Conservation (phyloP, 2,113 vertebrate genomes). For the Amblyornis subalaris region DNA sequence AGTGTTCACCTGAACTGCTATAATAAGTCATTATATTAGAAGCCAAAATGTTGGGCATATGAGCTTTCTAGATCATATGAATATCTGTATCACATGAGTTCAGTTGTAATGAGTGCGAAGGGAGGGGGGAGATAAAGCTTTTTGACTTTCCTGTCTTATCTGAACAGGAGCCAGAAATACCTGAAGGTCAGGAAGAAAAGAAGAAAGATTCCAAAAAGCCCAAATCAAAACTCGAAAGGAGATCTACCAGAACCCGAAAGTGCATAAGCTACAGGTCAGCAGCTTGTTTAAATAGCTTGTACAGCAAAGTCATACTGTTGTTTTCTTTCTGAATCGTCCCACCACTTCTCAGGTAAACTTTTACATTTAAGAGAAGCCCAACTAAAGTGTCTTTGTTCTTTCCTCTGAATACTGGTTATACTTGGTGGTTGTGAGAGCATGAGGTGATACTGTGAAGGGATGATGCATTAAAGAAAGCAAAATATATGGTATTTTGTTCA, state of each 20-base stretch:
- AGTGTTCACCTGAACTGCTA: neutral
- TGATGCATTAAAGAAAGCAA: neutral
- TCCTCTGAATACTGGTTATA: neutral
- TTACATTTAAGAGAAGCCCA: neutral
- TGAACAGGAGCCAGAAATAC: constrained; percentile 78
- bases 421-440: neutral
- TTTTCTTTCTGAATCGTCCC: neutral
- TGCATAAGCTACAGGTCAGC: constrained; percentile 95
- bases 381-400: neutral
- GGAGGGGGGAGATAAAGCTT: neutral
- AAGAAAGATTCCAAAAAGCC: constrained; percentile 90
- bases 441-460: neutral
- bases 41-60: neutral
- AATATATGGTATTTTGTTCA: neutral
- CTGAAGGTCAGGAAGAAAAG: constrained; percentile 81
- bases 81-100: neutral
- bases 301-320: neutral
- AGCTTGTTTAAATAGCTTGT: neutral
- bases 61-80: neutral
- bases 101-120: neutral
- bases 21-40: neutral
- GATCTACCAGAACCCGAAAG: constrained; percentile 91
- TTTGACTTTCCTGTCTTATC: neutral
- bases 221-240: constrained; percentile 87
- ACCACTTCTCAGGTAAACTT: neutral